Evolutionary conservation across 1,140 invertebrate genomes (phyloP).

Genomic region (Orchestia grillus): DNA sequence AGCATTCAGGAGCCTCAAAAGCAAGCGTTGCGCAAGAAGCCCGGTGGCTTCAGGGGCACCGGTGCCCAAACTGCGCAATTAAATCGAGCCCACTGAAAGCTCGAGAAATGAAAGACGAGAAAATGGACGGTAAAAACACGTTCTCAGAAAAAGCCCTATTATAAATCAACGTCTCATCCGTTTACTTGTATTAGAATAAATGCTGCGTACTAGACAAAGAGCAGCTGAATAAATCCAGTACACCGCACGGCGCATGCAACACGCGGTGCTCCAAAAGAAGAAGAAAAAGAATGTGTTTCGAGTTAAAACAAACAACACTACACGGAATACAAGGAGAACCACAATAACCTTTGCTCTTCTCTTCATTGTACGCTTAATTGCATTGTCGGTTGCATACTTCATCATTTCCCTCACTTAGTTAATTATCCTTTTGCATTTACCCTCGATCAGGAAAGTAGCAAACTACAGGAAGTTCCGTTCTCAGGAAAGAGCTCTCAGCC

Average conservation of each 20-base stretch:
- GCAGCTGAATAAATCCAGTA: neutral
- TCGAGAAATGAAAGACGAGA: neutral
- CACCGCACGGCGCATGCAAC: neutral
- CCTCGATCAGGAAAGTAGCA: too few relatives aligned
- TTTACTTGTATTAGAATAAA: too few relatives aligned
- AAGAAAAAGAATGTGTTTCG: neutral
- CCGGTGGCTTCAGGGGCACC: neutral
- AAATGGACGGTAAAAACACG: neutral
- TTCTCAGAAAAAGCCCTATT: neutral
- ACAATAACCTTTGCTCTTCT: neutral
- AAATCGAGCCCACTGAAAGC: neutral
- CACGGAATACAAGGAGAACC: neutral
- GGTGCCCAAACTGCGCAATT: neutral
- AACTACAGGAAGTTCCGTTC: neutral
- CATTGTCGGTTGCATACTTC: too few relatives aligned
- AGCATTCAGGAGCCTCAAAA: neutral
- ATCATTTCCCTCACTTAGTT: too few relatives aligned
- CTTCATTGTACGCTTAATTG: too few relatives aligned
- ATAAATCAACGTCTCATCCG: neutral
- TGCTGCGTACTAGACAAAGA: neutral
- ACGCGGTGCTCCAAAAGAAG: neutral
- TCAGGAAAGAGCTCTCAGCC: neutral
- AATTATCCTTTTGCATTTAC: too few relatives aligned
- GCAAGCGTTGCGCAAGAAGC: neutral
- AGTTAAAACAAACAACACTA: neutral